Evolutionary conservation across 1,140 invertebrate genomes (phyloP), one percentile per base, ranked within the genome.

Genomic region (Chionoecetes opilio): DNA sequence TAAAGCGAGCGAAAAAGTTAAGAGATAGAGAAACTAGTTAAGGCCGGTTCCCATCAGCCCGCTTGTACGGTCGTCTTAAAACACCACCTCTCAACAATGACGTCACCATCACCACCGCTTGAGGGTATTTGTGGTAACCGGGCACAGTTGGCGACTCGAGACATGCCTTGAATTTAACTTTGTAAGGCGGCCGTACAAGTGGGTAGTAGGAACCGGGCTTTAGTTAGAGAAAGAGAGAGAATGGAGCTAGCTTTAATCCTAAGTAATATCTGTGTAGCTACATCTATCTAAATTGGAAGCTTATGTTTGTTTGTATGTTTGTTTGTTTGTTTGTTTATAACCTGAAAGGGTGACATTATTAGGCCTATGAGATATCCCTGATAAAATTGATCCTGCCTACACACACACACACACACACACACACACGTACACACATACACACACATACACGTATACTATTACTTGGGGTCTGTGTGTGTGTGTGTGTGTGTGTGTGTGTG

Each of bases 311-410:
- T 75, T 75, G 46, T 53, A 3, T 75, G 21, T 75, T 75, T 75
- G 21, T n/a, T n/a, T 75, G 21, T 75, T 75, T n/a, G 21, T 75
- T 21, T 75, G n/a, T 75, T 75, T 75, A n/a, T 75, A n/a, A 75
- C 63, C 63, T 75, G 91, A 38, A 35, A 34, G 17, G 26, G 21
- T 21, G 11, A 26, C 6, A 17, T 0, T 29, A 11, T 8, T 29
- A 84, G 90, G 82, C 34, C 41, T 75, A 92, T 82, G 9, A 17
- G 21, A 63, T 86, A 92, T 38, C 38, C 91, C 37, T 86, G 84
- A 84, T 84, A n/a, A 84, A 92, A n/a, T 53, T 86, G 84, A n/a
- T 38, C 35, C n/a, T 38, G 35, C 34, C 87, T 89, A 89, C 17
- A 38, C 3, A n/a, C 86, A 29, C 35, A 88, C 41, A 21, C 29